phyloP scores from a whole-genome alignment of 2,797 vertebrate species.

The Vespertilio murinus region DNA sequence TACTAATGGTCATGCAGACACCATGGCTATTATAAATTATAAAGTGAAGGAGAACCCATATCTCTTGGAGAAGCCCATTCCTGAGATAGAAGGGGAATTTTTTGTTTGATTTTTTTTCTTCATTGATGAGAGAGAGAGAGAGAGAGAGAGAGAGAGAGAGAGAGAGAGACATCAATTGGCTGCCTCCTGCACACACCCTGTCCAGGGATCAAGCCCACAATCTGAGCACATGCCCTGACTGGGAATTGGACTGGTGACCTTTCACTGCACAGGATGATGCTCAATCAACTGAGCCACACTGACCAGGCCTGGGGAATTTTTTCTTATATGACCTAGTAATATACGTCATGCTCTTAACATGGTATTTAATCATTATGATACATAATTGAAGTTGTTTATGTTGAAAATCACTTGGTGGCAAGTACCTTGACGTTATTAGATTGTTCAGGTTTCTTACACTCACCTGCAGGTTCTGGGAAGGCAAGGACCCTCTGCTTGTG shows the following conservation, averaged over 20 bases:
- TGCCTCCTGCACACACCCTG: too few relatives aligned
- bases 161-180: too few relatives aligned
- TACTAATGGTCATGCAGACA: background rate
- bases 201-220: too few relatives aligned
- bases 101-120: background rate
- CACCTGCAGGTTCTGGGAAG: background rate
- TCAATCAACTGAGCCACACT: too few relatives aligned
- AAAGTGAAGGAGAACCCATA: background rate
- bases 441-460: background rate
- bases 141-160: too few relatives aligned
- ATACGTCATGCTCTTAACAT: background rate
- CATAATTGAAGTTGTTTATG: background rate
- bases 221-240: too few relatives aligned
- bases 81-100: background rate
- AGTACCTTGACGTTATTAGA: background rate
- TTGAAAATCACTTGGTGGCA: background rate
- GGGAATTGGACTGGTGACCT: too few relatives aligned
- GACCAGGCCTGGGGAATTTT: background rate
- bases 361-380: background rate
- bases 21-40: background rate
- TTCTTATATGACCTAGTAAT: background rate
- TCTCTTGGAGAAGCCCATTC: background rate
- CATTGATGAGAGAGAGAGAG: too few relatives aligned
- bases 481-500: background rate
- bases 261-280: too few relatives aligned